Evolutionary conservation across 1,140 invertebrate genomes (phyloP).

Genomic region (Wasmannia auropunctata): DNA sequence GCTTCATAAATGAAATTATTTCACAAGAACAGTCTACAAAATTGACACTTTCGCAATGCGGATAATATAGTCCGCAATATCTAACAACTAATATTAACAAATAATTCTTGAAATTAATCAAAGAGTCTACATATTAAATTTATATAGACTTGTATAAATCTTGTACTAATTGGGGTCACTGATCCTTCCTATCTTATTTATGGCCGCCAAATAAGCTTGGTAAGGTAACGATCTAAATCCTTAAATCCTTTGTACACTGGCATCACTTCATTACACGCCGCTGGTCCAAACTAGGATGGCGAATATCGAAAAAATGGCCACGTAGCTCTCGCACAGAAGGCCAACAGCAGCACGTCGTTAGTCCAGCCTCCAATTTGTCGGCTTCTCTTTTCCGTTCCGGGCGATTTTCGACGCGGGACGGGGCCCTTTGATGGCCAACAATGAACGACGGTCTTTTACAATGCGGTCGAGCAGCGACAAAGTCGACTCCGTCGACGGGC

Average conservation of each 20-base stretch:
- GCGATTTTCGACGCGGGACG: slow-evolving; percentile 43
- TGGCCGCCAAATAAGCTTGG: not conserved
- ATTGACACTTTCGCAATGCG: not conserved
- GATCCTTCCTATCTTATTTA: not conserved
- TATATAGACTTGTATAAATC: not conserved
- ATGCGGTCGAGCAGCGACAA: slow-evolving; percentile 26
- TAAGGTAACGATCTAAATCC: not conserved
- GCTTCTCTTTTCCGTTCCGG: slow-evolving; percentile 32
- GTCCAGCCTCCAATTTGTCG: slow-evolving; percentile 57
- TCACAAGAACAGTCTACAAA: not conserved
- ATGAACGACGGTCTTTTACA: slow-evolving; percentile 42
- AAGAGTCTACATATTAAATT: not conserved
- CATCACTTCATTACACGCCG: slow-evolving; percentile 7
- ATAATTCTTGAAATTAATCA: not conserved
- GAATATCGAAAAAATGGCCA: slow-evolving; percentile 28
- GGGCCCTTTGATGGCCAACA: slow-evolving; percentile 38
- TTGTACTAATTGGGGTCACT: not conserved
- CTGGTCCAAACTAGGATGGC: not conserved
- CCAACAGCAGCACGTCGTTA: slow-evolving; percentile 19
- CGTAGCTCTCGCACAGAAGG: not conserved
- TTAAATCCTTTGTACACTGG: not conserved
- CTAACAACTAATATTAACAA: not conserved
- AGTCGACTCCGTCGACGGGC: slow-evolving; percentile 27
- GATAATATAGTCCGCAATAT: not conserved
- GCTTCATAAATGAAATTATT: not conserved